Base-by-base conservation (phyloP, 2,113 vertebrate species). In the Ameiurus melas region DNA sequence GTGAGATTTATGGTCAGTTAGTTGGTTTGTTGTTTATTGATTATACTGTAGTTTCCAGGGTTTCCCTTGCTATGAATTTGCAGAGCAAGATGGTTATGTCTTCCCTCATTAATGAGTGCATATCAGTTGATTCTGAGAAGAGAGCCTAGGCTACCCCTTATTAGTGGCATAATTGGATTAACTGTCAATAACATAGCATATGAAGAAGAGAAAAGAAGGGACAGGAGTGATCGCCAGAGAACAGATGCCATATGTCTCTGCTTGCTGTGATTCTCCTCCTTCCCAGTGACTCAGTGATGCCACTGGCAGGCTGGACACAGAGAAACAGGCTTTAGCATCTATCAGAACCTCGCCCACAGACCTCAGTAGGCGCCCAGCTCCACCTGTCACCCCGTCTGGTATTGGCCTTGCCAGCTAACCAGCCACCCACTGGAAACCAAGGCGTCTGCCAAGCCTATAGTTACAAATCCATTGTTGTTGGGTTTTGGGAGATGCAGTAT, bases 1-100 rank as follows among this genome's bases (percentile, higher is more conserved):
- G 0, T 73, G 20, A 55, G 83, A 85, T 66, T 60, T 87, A 36
- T 30, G 95, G 93, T 95, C 95, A 93, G 91, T 93, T 70, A 60
- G 4, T 39, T 8, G 13, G 25, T 82, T 82, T 47, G 7, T 47
- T 47, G 43, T 82, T 82, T 47, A 47, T 47, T 47, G 43, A 6
- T 47, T 39, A 14, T 81, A 51, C 9, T 51, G 9, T 10, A 75
- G 51, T n/a, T 77, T 25, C 58, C 47, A 84, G 27, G 73, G 51
- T 17, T 88, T 78, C 33, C 22, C 19, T 60, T 70, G 33, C 79
- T 43, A 58, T 30, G 58, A 25, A 47, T 66, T 8, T 83, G 82
- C 33, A 64, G n/a, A 20, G 19, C 30, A 20, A 39, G 53, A 36
- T 82, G 17, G 33, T 36, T 82, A 82, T 57, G 55, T 33, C 4